These are phyloP conservation scores for Leptonema lineaticorne DNA, from an alignment of 1,140 invertebrate genomes.

Conservation along the genomic window DNA sequence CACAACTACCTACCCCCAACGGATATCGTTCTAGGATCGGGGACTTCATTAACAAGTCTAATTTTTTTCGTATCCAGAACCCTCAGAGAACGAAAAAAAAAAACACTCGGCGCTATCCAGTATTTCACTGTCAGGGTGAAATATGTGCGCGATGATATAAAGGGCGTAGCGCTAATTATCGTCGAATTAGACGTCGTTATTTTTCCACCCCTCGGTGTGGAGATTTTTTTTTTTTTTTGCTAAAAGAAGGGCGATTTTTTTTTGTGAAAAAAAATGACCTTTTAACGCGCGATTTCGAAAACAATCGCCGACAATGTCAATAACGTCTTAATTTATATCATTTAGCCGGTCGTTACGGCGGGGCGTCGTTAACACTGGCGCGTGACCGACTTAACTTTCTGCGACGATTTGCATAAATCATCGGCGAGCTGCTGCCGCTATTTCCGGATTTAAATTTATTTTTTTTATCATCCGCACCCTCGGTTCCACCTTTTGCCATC, in stretches of 20 bases:
- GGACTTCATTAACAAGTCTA: slow-evolving; percentile 40
- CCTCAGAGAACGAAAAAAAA: slow-evolving; percentile 6
- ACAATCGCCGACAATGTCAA: slow-evolving; percentile 1
- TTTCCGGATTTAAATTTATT: slow-evolving; percentile 1
- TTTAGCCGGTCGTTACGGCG: not conserved
- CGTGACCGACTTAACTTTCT: slow-evolving; percentile 12
- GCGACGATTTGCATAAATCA: slow-evolving; percentile 16
- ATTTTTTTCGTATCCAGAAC: slow-evolving; percentile 41
- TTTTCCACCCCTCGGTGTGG: slow-evolving; percentile 16
- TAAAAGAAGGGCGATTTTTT: not conserved
- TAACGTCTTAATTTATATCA: slow-evolving; percentile 13
- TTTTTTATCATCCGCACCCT: too few species aligned
- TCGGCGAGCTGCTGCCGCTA: slow-evolving; percentile 4
- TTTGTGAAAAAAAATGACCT: not conserved
- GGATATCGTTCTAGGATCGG: slow-evolving; percentile 33
- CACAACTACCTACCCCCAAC: not conserved
- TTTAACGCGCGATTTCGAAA: slow-evolving; percentile 7
- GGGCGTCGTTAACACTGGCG: not conserved
- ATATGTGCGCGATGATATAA: too few species aligned
- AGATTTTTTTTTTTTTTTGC: not conserved
- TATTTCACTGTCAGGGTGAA: too few species aligned
- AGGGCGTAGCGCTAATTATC: slow-evolving; percentile 37
- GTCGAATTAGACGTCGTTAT: slow-evolving; percentile 37
- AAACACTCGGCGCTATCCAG: not conserved
- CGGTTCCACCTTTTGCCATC: too few species aligned